phyloP scores from a whole-genome alignment of 2,888 invertebrate species.

The Pteria penguin region DNA sequence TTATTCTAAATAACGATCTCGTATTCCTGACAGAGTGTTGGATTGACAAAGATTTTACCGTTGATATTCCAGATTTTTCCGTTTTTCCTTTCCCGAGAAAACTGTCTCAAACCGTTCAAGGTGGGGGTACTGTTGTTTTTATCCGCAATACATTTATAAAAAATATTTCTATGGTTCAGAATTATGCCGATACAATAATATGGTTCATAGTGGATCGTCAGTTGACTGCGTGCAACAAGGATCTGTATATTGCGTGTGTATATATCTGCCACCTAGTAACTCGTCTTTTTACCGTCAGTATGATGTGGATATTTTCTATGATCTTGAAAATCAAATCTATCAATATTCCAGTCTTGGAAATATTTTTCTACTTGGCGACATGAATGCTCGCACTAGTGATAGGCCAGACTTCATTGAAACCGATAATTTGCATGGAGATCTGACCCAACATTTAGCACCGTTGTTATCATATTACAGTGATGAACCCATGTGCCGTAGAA shows the following conservation, averaged over 20 bases:
- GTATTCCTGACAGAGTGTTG: neutral
- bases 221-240: neutral
- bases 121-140: neutral
- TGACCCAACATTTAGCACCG: neutral
- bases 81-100: neutral
- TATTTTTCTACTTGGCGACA: too few species aligned
- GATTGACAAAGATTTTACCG: neutral
- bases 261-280: slow-evolving; percentile 1
- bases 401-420: too few species aligned
- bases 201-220: neutral
- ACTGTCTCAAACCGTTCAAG: neutral
- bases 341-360: too few species aligned
- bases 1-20: neutral
- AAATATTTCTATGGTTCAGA: neutral
- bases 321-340: too few species aligned
- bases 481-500: neutral
- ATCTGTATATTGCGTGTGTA: neutral
- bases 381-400: too few species aligned
- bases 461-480: neutral
- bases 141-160: neutral
- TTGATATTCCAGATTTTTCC: slow-evolving; percentile 1
- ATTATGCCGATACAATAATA: neutral
- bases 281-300: neutral
- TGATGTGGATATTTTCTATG: too few species aligned
- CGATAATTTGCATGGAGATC: too few species aligned